Percentiles rank a stretch among this genome's conserved stretches.
Evolutionary conservation across 2,113 vertebrate genomes (phyloP).

Genomic region (Megaceryle maxima): DNA sequence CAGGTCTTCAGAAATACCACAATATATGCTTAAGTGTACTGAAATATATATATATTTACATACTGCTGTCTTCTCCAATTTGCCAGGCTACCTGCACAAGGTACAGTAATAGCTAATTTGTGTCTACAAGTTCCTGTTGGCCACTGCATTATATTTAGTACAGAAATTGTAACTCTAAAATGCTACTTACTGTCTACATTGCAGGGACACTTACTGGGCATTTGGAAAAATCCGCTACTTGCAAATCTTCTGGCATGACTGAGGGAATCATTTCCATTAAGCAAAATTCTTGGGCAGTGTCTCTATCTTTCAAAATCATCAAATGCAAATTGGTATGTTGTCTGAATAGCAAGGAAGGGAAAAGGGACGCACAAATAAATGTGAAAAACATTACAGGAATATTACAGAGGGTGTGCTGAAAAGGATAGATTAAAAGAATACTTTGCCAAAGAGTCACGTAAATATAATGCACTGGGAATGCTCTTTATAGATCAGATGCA

Average conservation of each 20-base stretch:
- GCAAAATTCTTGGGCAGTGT: background rate
- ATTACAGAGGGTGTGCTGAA: background rate
- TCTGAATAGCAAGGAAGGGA: background rate
- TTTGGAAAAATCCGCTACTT: background rate
- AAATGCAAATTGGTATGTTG: background rate
- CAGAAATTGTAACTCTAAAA: background rate
- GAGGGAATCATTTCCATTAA: background rate
- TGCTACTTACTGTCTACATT: background rate
- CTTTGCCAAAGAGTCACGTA: background rate
- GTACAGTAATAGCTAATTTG: background rate
- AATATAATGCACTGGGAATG: background rate
- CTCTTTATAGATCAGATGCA: slow-evolving; percentile 60
- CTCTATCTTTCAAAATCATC: background rate
- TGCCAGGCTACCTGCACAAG: background rate
- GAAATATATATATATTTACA: background rate
- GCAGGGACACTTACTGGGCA: background rate
- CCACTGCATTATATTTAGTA: background rate
- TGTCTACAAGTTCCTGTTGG: background rate
- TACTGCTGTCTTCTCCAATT: background rate
- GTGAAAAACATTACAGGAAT: background rate
- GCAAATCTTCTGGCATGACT: background rate
- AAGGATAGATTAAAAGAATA: background rate
- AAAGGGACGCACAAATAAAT: background rate
- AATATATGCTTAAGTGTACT: background rate
- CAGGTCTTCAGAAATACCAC: background rate